phyloP scores from a whole-genome alignment of 2,888 invertebrate genomes.

The Lysandra bellargus region DNA sequence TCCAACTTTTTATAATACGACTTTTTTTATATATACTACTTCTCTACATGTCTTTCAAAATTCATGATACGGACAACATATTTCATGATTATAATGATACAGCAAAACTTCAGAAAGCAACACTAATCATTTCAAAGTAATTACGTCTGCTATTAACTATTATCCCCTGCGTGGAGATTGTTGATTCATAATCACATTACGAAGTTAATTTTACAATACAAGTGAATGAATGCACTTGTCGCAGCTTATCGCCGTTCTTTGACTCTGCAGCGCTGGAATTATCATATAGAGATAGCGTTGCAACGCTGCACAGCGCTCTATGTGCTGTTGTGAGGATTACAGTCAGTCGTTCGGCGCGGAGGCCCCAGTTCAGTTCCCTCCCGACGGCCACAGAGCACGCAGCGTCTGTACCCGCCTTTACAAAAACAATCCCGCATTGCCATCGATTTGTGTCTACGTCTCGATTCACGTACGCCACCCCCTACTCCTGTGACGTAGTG shows the following conservation, averaged over 20 bases:
- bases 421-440: slow-evolving; percentile 66
- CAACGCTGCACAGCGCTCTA: slow-evolving; percentile 36
- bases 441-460: slow-evolving; percentile 72
- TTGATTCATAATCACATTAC: slow-evolving; percentile 10
- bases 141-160: neutral
- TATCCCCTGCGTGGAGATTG: slow-evolving; percentile 6
- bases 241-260: slow-evolving; percentile 48
- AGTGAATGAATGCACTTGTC: slow-evolving; percentile 69
- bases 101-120: neutral
- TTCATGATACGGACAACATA: neutral
- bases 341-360: slow-evolving; percentile 69
- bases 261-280: slow-evolving; percentile 36
- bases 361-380: slow-evolving; percentile 46
- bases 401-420: slow-evolving; percentile 54
- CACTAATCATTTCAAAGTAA: neutral
- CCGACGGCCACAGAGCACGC: slow-evolving; percentile 35
- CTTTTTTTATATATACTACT: no score
- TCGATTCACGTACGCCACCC: slow-evolving; percentile 54
- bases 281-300: neutral
- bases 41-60: neutral
- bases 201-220: slow-evolving; percentile 17
- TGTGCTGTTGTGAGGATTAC: slow-evolving; percentile 31
- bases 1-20: neutral
- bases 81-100: neutral
- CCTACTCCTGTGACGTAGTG: slow-evolving; percentile 59